A percentile compares a stretch with the other conserved stretches of the same genome.
Evolutionary conservation across 2,113 vertebrate genomes (phyloP).

Genomic region (Columbina picui): DNA sequence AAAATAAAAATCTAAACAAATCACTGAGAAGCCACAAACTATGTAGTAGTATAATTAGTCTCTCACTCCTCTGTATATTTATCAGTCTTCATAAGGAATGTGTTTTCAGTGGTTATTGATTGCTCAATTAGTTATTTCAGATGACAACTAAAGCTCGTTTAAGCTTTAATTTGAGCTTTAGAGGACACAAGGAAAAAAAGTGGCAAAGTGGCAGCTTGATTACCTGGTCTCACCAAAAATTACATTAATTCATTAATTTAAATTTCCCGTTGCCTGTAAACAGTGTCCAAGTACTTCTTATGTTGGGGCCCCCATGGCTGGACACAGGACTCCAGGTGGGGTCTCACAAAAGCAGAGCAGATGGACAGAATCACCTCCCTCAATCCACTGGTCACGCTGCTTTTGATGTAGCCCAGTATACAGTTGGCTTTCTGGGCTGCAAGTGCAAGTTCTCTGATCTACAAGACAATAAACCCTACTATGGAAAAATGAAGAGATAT

Average conservation of each 20-base stretch:
- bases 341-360: no score
- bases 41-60: neutral
- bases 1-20: neutral
- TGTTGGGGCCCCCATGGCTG: no score
- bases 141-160: neutral
- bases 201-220: neutral
- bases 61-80: neutral
- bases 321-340: no score
- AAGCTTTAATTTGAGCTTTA: neutral
- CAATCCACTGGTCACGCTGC: no score
- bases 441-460: no score
- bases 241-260: neutral
- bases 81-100: neutral
- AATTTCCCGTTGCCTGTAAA: neutral
- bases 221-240: neutral
- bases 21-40: neutral
- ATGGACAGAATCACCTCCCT: no score
- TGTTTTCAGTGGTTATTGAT: neutral
- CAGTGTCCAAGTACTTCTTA: no score
- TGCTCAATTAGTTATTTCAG: neutral
- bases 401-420: no score
- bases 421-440: no score
- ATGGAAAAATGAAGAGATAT: neutral
- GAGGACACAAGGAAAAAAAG: neutral
- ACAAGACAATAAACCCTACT: neutral